Base-by-base conservation (phyloP, 2,113 vertebrate genomes). In the Epinephelus lanceolatus region DNA sequence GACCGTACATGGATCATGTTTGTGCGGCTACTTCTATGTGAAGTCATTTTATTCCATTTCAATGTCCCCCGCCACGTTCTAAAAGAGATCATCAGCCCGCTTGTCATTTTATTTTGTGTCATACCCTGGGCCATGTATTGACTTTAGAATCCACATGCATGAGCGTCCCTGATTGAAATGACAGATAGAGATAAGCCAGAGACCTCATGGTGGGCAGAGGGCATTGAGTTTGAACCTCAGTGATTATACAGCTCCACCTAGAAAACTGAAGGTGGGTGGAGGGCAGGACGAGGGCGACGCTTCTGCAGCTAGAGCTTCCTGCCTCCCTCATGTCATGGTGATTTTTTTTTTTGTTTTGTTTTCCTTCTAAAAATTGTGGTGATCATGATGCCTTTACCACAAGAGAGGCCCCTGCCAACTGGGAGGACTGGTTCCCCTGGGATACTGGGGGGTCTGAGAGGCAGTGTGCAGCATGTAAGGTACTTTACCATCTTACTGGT, bases 251-350 rank as follows among this genome's bases (percentile, higher is more conserved):
- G 61, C 82, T 80, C 88, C 84, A 83, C 90, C 67, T 85, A 40
- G 52, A 68, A 77, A 69, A 86, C 78, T 84, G 76, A 52, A 84
- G 77, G 57, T 89, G 87, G 90, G 83, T 71, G 86, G 87, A 90
- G 87, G 77, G 51, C 78, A 80, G 86, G 71, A 47, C n/a, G 19
- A 56, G 83, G 71, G 76, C 77, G 42, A 71, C 51, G 62, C 76
- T 73, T 73, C 79, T 88, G 80, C 87, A 49, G 71, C 72, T 18
- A 55, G 19, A 75, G 82, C 84, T 92, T 93, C 92, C 91, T 92
- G 92, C 86, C 75, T 85, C 60, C 56, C 70, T 72, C 63, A 6
- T 68, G 67, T 84, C 62, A 75, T 40, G 55, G 65, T 52, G 65
- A 65, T 83, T 74, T 47, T 85, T 45, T 45, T 27, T 27, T 87